phyloP scores from a whole-genome alignment of 2,797 vertebrate species.

The Intellagama lesueurii region DNA sequence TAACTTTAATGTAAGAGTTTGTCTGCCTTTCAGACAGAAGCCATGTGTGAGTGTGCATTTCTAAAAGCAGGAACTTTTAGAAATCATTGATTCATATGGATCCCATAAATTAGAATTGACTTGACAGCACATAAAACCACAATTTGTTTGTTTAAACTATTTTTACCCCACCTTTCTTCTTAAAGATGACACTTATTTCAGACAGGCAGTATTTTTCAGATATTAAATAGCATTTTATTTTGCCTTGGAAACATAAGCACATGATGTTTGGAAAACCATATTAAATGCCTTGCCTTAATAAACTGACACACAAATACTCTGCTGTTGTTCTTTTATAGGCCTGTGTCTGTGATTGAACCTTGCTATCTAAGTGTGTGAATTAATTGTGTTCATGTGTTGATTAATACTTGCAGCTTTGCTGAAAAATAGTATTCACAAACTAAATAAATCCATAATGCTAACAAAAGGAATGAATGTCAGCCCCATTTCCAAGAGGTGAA shows the following conservation, averaged over 20 bases:
- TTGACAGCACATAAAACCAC: too few relatives aligned
- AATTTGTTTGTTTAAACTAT: too few relatives aligned
- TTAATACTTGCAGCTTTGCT: slow-evolving; percentile 10
- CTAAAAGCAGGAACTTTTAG: too few relatives aligned
- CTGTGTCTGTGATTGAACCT: not conserved
- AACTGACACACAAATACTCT: not conserved
- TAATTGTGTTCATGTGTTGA: not conserved
- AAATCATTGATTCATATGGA: too few relatives aligned
- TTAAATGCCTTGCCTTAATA: not conserved
- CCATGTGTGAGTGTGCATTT: too few relatives aligned
- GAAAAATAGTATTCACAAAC: not conserved
- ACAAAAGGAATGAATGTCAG: not conserved
- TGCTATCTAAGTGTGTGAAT: not conserved
- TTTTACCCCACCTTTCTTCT: too few relatives aligned
- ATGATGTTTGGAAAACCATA: not conserved
- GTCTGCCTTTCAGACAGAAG: not conserved
- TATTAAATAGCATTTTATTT: not conserved
- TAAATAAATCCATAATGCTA: slow-evolving; percentile 1
- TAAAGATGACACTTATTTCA: too few relatives aligned
- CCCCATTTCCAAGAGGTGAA: slow-evolving; percentile 21
- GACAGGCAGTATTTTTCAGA: not conserved
- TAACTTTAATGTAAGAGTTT: not conserved
- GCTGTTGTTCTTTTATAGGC: not conserved
- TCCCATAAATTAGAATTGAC: too few relatives aligned
- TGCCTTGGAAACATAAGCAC: not conserved